Conservation (phyloP, 2,113 vertebrate genomes). For the Romanogobio albipinnatus region DNA sequence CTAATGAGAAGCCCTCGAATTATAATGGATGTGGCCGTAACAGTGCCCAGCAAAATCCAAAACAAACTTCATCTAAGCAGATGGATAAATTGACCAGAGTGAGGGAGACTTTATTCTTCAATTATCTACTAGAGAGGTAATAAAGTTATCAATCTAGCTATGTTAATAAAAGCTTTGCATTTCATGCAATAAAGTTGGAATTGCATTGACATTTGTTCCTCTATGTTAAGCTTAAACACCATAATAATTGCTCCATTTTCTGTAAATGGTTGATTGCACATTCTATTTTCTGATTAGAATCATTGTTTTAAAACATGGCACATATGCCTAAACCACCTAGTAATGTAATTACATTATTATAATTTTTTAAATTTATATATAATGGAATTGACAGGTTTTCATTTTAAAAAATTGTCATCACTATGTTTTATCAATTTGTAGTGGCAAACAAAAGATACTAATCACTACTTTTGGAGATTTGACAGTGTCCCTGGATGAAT, state of each 20-base stretch:
- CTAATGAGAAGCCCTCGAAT: conserved; percentile 70
- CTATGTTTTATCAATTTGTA: neutral
- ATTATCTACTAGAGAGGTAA: conserved; percentile 53
- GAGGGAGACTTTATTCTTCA: conserved; percentile 64
- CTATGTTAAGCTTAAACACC: neutral
- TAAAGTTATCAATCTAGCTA: conserved; percentile 57
- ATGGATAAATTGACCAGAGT: conserved; percentile 66
- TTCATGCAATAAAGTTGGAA: conserved; percentile 27
- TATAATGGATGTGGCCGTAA: conserved; percentile 65
- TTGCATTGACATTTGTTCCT: neutral
- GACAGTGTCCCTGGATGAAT: neutral
- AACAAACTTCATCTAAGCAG: conserved; percentile 71
- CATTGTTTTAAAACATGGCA: neutral
- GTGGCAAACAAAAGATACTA: neutral
- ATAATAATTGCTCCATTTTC: conserved; percentile 1
- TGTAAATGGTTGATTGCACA: neutral
- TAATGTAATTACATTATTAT: too few relatives aligned
- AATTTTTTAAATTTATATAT: too few relatives aligned
- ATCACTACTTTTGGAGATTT: neutral
- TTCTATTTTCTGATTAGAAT: neutral
- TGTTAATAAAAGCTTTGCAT: conserved; percentile 65
- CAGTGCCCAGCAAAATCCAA: conserved; percentile 70
- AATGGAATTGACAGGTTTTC: too few relatives aligned
- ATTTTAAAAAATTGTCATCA: too few relatives aligned
- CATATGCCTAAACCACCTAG: neutral